phyloP scores from a whole-genome alignment of 2,888 invertebrate species.

The Chrysodeixis includens region DNA sequence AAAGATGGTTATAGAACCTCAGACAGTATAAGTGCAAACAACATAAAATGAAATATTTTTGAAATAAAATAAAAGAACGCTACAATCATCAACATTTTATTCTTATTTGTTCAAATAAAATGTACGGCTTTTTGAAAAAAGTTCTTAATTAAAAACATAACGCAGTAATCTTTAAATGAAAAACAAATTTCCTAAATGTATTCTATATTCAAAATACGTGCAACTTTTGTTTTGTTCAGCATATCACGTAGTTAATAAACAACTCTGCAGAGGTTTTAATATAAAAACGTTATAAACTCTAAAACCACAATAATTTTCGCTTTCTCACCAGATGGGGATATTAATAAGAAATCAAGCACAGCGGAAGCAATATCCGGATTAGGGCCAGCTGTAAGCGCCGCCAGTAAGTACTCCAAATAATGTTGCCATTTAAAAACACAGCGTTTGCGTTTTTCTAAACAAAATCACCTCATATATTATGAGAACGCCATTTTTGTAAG shows the following conservation, averaged over 20 bases:
- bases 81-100: too few relatives aligned
- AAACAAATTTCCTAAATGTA: not conserved
- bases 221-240: not conserved
- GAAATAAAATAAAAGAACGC: too few relatives aligned
- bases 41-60: too few relatives aligned
- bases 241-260: not conserved
- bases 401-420: constrained; percentile 78
- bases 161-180: too few relatives aligned
- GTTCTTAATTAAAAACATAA: too few relatives aligned
- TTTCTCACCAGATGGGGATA: constrained; percentile 75
- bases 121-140: too few relatives aligned
- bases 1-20: too few relatives aligned
- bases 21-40: too few relatives aligned
- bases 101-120: too few relatives aligned
- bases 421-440: constrained; percentile 59
- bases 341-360: constrained; percentile 76
- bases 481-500: constrained; percentile 45
- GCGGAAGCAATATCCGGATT: constrained; percentile 80
- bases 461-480: constrained; percentile 55
- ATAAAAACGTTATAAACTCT: constrained; percentile 25
- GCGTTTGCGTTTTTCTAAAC: constrained; percentile 51
- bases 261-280: constrained; percentile 14
- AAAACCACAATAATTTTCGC: constrained; percentile 49
- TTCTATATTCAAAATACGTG: not conserved
- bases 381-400: constrained; percentile 85